Evolutionary conservation across 2,113 vertebrate species (phyloP).

Genomic region (Corydoras sp.): DNA sequence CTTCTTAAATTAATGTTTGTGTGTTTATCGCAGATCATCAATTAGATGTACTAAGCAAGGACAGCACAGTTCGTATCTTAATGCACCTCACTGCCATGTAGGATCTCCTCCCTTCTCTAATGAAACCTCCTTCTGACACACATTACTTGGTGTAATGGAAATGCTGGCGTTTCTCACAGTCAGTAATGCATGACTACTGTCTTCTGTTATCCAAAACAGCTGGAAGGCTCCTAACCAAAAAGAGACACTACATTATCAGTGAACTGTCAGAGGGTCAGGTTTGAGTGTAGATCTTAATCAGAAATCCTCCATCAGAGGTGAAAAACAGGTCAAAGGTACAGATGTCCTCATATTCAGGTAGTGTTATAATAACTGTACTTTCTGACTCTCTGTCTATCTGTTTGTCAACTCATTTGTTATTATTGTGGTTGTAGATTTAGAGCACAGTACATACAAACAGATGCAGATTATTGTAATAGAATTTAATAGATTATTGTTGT

Average conservation of each 20-base stretch:
- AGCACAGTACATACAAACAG: too few species aligned
- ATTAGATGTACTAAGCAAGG: slow-evolving; percentile 1
- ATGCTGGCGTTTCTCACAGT: slow-evolving; percentile 47
- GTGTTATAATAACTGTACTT: slow-evolving; percentile 4
- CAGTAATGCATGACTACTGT: slow-evolving; percentile 43
- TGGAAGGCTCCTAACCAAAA: slow-evolving; percentile 47
- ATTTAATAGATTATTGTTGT: too few species aligned
- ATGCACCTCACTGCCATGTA: slow-evolving; percentile 26
- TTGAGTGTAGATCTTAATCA: slow-evolving; percentile 52
- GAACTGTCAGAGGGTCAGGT: slow-evolving; percentile 49
- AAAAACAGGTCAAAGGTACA: slow-evolving; percentile 21
- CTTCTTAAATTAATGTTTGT: too few species aligned
- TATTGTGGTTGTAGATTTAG: too few species aligned
- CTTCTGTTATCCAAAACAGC: slow-evolving; percentile 51
- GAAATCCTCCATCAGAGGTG: slow-evolving; percentile 28
- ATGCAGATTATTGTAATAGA: too few species aligned
- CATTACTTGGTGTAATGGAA: slow-evolving; percentile 31
- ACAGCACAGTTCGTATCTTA: slow-evolving; percentile 18
- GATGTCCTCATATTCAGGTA: background rate
- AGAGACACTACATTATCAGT: slow-evolving; percentile 42
- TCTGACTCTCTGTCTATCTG: background rate
- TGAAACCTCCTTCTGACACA: slow-evolving; percentile 21
- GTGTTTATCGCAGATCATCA: background rate
- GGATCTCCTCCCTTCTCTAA: slow-evolving; percentile 23
- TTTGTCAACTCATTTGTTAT: background rate